Conservation (phyloP, 1,140 invertebrate genomes). For the Brachionus rotundiformis region DNA sequence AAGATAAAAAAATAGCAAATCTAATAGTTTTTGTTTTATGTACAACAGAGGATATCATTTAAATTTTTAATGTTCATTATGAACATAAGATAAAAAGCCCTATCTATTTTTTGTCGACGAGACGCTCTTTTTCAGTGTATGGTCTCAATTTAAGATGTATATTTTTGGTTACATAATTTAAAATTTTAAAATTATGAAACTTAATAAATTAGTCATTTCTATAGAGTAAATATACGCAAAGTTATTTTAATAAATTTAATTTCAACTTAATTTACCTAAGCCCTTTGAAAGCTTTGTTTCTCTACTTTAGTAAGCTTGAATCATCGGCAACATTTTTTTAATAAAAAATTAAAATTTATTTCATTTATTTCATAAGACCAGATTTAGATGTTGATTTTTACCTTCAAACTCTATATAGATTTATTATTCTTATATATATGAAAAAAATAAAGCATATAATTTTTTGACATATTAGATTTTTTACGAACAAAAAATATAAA, state of each 20-base stretch:
- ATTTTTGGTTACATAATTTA: not conserved
- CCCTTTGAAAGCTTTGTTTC: not conserved
- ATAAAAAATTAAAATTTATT: conserved; percentile 24
- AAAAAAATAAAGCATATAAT: not conserved
- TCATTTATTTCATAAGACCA: not conserved
- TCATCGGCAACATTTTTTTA: not conserved
- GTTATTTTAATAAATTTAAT: not conserved
- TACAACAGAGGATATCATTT: not conserved
- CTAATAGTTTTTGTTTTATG: not conserved
- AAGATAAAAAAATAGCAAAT: not conserved
- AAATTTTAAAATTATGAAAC: not conserved
- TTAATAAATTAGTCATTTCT: not conserved
- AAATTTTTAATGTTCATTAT: not conserved
- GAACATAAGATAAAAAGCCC: not conserved
- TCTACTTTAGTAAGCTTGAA: not conserved
- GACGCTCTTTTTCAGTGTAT: not conserved
- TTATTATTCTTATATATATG: not conserved
- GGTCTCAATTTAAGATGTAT: not conserved
- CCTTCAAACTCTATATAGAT: not conserved
- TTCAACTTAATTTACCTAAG: not conserved
- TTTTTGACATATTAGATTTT: not conserved
- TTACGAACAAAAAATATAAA: conserved; percentile 41
- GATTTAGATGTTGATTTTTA: not conserved
- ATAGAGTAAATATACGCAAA: not conserved
- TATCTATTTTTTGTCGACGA: conserved; percentile 1